phyloP scores from a whole-genome alignment of 2,797 vertebrate genomes.

The Sciurus vulgaris region DNA sequence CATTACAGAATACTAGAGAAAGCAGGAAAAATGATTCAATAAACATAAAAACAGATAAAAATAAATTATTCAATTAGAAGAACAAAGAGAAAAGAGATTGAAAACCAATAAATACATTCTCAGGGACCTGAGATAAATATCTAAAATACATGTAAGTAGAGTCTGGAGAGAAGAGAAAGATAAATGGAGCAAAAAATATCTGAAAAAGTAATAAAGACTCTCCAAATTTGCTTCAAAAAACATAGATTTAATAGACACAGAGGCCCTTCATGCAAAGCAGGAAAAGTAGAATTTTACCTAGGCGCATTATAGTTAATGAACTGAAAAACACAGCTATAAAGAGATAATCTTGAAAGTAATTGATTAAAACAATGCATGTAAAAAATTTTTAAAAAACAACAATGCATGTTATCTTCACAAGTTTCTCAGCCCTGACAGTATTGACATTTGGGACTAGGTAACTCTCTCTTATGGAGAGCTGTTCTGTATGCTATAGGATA shows the following conservation, averaged over 20 bases:
- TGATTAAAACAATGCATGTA: not conserved
- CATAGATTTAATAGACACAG: not conserved
- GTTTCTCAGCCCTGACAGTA: not conserved
- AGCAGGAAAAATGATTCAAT: not conserved
- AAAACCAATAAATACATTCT: not conserved
- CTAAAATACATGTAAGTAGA: not conserved
- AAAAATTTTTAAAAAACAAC: not conserved
- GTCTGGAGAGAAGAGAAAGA: not conserved
- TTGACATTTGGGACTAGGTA: not conserved
- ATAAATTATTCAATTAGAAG: not conserved
- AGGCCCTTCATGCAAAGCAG: not conserved
- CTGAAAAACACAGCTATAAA: slow-evolving; percentile 16
- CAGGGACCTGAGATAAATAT: not conserved
- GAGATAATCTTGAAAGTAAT: not conserved
- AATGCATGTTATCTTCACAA: not conserved
- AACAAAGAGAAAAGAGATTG: slow-evolving; percentile 17
- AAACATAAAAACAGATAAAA: not conserved
- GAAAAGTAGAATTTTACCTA: not conserved
- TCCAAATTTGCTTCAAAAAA: not conserved
- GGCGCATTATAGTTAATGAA: not conserved
- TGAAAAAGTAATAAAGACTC: not conserved
- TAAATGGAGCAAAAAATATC: not conserved
- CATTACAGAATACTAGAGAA: not conserved
- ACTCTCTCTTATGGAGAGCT: not conserved
- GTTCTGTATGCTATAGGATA: accelerated